Evolutionary conservation across 2,797 vertebrate species (phyloP).

Genomic region (Neoniphon sammara): DNA sequence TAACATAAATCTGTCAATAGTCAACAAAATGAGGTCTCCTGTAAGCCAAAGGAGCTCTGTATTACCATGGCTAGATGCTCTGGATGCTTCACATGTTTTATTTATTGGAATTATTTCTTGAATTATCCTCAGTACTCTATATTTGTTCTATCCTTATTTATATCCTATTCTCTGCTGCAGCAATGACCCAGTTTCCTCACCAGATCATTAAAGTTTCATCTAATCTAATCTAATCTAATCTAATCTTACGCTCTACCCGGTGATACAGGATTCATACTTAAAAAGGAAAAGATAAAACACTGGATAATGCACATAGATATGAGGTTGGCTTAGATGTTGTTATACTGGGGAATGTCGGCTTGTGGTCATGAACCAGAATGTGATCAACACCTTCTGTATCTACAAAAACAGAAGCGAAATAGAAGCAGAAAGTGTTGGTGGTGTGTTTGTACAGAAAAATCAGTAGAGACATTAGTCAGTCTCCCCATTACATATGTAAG

Average conservation of each 20-base stretch:
- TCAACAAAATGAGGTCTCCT: too few species aligned
- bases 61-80: too few species aligned
- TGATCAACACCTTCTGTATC: neutral
- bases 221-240: constrained; percentile 49
- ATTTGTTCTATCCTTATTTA: constrained; percentile 24
- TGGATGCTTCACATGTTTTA: too few species aligned
- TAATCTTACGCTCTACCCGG: constrained; percentile 24
- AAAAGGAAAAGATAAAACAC: constrained; percentile 28
- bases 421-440: neutral
- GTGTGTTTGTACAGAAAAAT: neutral
- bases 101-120: neutral
- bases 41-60: neutral
- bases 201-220: constrained; percentile 42
- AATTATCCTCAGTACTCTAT: neutral
- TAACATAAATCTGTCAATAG: neutral
- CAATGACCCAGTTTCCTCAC: constrained; percentile 38
- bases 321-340: neutral
- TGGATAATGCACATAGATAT: neutral
- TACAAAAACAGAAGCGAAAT: neutral
- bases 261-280: constrained; percentile 2
- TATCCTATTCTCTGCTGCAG: constrained; percentile 24
- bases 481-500: too few species aligned
- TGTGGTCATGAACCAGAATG: neutral
- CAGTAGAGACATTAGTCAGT: neutral
- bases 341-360: neutral